phyloP scores from a whole-genome alignment of 1,140 invertebrate genomes.

The Meloidogyne floridensis region DNA sequence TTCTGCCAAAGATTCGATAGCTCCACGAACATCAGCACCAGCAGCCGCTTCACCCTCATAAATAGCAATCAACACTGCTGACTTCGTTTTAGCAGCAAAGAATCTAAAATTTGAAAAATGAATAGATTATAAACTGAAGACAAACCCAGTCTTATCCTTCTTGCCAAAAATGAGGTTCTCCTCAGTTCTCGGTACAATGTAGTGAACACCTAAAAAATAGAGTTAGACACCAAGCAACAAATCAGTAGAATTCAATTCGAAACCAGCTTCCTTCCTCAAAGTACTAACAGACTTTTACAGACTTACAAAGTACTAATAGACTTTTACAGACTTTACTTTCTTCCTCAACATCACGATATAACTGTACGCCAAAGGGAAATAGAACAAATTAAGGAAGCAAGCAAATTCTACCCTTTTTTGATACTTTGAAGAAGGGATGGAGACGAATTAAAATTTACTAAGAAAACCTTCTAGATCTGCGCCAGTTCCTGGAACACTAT shows the following conservation, averaged over 20 bases:
- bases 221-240: too few species aligned
- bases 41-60: slow-evolving; percentile 62
- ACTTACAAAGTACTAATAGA: too few species aligned
- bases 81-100: slow-evolving; percentile 60
- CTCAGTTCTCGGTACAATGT: slow-evolving; percentile 63
- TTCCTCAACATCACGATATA: too few species aligned
- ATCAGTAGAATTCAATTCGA: too few species aligned
- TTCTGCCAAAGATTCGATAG: slow-evolving; percentile 57
- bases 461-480: slow-evolving; percentile 55
- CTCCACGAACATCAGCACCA: slow-evolving; percentile 55
- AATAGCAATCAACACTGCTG: slow-evolving; percentile 59
- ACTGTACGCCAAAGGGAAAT: too few species aligned
- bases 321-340: too few species aligned
- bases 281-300: too few species aligned
- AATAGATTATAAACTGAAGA: background rate
- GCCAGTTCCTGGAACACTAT: slow-evolving; percentile 54
- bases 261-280: too few species aligned
- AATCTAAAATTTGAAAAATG: slow-evolving; percentile 21
- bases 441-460: too few species aligned
- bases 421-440: too few species aligned
- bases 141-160: slow-evolving; percentile 63
- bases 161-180: slow-evolving; percentile 66
- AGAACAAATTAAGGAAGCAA: too few species aligned
- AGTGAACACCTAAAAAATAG: slow-evolving; percentile 47
- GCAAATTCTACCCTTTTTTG: too few species aligned